phyloP scores from a whole-genome alignment of 2,113 vertebrate genomes.

The Cettia cetti region DNA sequence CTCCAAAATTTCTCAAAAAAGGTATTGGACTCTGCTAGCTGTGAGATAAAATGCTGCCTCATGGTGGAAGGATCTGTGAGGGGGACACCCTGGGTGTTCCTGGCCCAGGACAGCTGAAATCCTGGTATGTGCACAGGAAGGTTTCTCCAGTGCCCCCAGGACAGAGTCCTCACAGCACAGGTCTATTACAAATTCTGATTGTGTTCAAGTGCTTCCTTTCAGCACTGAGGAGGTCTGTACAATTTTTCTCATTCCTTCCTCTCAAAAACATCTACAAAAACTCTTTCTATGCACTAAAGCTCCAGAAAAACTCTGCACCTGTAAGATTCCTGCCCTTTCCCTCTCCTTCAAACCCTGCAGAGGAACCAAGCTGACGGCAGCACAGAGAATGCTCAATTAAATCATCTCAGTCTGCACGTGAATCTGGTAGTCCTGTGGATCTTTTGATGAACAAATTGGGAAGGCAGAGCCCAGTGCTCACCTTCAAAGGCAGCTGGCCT shows the following conservation, averaged over 20 bases:
- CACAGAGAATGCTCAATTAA: neutral
- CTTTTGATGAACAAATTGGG: neutral
- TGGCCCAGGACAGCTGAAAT: neutral
- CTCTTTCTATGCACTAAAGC: neutral
- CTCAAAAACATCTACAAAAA: neutral
- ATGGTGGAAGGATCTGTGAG: neutral
- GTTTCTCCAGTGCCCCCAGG: neutral
- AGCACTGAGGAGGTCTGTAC: neutral
- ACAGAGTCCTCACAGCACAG: neutral
- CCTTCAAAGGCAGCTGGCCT: slow-evolving; percentile 10
- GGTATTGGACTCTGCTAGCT: neutral
- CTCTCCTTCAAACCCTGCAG: neutral
- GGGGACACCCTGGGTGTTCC: neutral
- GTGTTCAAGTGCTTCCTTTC: neutral
- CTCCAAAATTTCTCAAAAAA: neutral
- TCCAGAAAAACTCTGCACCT: neutral
- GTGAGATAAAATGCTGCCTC: neutral
- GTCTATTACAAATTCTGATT: neutral
- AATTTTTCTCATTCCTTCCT: neutral
- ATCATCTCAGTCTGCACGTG: neutral
- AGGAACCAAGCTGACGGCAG: neutral
- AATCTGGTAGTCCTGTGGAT: neutral
- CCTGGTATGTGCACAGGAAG: no score
- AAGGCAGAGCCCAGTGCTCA: neutral
- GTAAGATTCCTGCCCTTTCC: neutral